Evolutionary conservation across 2,797 vertebrate species (phyloP), one percentile per base, ranked within the genome.

Genomic region (Acipenser ruthenus): DNA sequence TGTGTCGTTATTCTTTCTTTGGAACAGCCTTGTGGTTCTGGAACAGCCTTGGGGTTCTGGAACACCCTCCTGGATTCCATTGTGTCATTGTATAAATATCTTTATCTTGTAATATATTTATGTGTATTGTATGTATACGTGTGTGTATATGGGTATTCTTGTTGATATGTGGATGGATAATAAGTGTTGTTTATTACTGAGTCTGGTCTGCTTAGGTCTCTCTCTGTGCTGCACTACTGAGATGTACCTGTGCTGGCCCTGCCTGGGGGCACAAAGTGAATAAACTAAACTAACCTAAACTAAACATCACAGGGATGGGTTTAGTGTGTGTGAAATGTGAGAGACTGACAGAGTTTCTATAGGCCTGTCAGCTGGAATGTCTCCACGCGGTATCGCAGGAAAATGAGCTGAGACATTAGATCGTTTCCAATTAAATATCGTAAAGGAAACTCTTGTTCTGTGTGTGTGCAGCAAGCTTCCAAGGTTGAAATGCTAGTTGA

Each of bases 391-490:
- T 62, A 62, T 67, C 65, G 61, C 58, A 47, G 71, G 47, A 37
- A 68, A 60, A 73, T 50, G 64, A 51, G 68, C 64, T 49, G 64
- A 50, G 67, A 67, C 60, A 62, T 55, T 65, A 18, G 15, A 65
- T 73, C 64, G 58, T 63, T 65, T 73, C 66, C 65, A 69, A 76
- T 76, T 72, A 72, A 73, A 67, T 67, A 70, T 72, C 68, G 63
- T 67, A 58, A 18, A 67, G 55, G 50, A 59, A 69, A 52, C 56
- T 64, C 62, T 61, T n/a, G 49, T 8, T 37, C 2, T 37, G 23
- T 65, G 60, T 52, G 18, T 18, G 66, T 50, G 65, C 63, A 37
- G n/a, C n/a, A n/a, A 49, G 58, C 52, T 56, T 52, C 10, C 63
- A 1, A 63, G 68, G 61, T 71, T 74, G 47, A 69, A 71, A 72